These are phyloP conservation scores for Acrobasis repandana DNA, from an alignment of 2,888 invertebrate species.

Conservation along the genomic window DNA sequence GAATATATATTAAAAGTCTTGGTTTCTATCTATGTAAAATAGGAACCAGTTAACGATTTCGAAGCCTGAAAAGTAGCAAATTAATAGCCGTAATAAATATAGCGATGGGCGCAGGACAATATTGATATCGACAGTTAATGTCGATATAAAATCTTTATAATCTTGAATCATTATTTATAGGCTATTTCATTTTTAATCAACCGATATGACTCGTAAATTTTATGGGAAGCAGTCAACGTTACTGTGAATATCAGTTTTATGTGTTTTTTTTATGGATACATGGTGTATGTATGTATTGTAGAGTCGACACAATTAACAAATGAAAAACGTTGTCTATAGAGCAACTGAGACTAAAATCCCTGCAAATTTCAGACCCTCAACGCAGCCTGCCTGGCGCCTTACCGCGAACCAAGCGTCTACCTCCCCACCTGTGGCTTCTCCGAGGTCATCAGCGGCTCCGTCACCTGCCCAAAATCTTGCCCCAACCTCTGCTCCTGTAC, in stretches of 20 bases:
- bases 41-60: neutral
- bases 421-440: conserved; percentile 24
- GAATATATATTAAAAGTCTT: too few species aligned
- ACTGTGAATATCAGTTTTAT: neutral
- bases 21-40: too few species aligned
- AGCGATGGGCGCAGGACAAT: neutral
- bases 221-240: neutral
- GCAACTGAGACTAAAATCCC: too few species aligned
- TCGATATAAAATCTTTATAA: conserved; percentile 22
- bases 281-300: too few species aligned
- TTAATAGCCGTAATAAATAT: conserved; percentile 15
- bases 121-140: conserved; percentile 8
- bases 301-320: too few species aligned
- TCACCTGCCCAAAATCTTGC: conserved; percentile 29
- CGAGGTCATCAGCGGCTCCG: conserved; percentile 29
- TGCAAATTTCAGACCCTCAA: conserved; percentile 24
- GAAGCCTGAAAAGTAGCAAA: neutral
- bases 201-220: conserved; percentile 7
- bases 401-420: conserved; percentile 26
- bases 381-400: conserved; percentile 25
- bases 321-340: too few species aligned
- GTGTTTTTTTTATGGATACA: neutral
- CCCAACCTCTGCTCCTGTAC: conserved; percentile 35
- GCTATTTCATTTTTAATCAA: conserved; percentile 30
- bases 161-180: conserved; percentile 18